These are phyloP conservation scores for Eurystomus glaucurus DNA, from an alignment of 2,797 vertebrate species.

Conservation along the genomic window DNA sequence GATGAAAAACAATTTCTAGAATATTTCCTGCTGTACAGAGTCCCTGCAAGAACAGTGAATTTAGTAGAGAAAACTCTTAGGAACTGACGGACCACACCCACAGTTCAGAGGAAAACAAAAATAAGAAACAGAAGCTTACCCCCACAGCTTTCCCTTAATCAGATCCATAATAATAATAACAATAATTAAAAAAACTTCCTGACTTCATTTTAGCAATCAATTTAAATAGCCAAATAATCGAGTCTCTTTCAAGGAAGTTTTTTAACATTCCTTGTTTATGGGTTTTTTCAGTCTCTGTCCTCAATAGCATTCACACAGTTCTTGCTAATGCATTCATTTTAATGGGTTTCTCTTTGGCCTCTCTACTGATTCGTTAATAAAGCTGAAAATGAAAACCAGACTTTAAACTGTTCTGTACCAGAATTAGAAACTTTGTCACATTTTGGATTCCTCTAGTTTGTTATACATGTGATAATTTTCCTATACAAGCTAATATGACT, in stretches of 20 bases:
- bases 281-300: background rate
- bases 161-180: background rate
- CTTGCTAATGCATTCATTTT: background rate
- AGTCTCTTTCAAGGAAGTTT: background rate
- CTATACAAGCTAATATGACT: background rate
- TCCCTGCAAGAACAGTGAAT: background rate
- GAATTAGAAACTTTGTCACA: background rate
- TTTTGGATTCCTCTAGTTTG: background rate
- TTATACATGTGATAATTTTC: background rate
- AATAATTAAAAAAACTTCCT: background rate
- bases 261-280: background rate
- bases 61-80: background rate
- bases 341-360: background rate
- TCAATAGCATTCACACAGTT: background rate
- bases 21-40: background rate
- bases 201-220: background rate
- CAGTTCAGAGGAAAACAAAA: background rate
- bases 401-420: background rate
- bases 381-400: slow-evolving; percentile 20
- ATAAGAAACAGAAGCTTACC: background rate
- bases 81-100: background rate
- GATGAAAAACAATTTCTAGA: background rate
- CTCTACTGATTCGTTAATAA: background rate
- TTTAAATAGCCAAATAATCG: background rate
- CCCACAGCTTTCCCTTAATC: background rate